Conservation (phyloP, 35 echinoderm and acorn worm species). For the Antedon bifida region DNA sequence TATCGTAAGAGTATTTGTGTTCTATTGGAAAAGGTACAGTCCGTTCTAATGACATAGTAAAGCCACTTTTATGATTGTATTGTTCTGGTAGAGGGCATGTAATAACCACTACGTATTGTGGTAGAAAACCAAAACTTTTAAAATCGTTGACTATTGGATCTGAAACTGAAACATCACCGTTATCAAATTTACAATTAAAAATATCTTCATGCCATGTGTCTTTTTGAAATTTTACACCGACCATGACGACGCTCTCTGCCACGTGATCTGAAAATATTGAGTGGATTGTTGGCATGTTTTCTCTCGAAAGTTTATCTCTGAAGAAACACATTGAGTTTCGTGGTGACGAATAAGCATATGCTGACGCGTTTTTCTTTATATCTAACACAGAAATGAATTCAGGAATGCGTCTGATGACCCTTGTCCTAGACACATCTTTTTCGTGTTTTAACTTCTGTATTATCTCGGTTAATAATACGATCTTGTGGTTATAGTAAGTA, state of each 20-base stretch:
- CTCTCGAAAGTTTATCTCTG: not conserved
- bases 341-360: no score
- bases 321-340: conserved; percentile 8
- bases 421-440: no score
- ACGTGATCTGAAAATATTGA: conserved; percentile 54
- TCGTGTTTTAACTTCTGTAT: no score
- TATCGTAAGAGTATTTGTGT: conserved; percentile 5
- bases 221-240: conserved; percentile 25
- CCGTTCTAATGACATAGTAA: not conserved
- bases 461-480: no score
- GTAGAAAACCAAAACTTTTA: conserved; percentile 53
- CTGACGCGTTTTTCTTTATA: no score
- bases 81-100: conserved; percentile 43
- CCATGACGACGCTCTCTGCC: conserved; percentile 39
- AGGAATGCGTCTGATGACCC: no score
- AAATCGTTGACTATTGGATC: conserved; percentile 57
- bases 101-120: conserved; percentile 63
- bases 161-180: conserved; percentile 16
- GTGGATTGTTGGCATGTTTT: conserved; percentile 66
- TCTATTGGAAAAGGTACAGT: not conserved
- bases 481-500: no score
- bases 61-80: no score
- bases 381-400: no score
- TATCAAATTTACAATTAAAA: conserved; percentile 62
- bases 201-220: conserved; percentile 37